Conservation (phyloP, 2,888 invertebrate genomes). For the Pyralis farinalis region DNA sequence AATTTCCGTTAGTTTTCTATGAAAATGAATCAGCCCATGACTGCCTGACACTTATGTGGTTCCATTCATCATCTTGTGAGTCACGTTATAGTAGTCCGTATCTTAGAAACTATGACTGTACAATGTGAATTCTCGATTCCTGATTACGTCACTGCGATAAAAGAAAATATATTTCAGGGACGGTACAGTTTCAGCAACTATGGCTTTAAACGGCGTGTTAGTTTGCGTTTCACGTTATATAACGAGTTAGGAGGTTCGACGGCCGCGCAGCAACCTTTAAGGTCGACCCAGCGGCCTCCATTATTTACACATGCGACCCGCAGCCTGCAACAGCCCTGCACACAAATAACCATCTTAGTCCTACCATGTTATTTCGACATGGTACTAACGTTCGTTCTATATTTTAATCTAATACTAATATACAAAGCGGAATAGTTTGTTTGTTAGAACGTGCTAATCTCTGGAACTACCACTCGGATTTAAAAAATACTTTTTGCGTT, state of each 20-base stretch:
- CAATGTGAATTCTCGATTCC: neutral
- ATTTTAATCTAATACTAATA: too few species aligned
- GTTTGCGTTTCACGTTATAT: conserved; percentile 61
- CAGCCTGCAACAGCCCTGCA: neutral
- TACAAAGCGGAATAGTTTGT: too few species aligned
- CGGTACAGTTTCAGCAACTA: conserved; percentile 29
- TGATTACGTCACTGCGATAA: conserved; percentile 1
- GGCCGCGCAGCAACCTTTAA: conserved; percentile 68
- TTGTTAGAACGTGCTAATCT: too few species aligned
- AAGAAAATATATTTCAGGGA: conserved; percentile 5
- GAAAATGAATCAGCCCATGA: conserved; percentile 4
- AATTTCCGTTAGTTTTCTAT: conserved; percentile 7
- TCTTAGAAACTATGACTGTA: neutral
- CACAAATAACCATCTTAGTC: too few species aligned
- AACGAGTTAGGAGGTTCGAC: conserved; percentile 58
- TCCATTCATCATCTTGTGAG: conserved; percentile 1
- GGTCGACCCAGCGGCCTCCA: conserved; percentile 60
- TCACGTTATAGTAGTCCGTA: neutral
- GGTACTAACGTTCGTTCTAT: too few species aligned
- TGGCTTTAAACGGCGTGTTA: conserved; percentile 31
- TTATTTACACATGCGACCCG: conserved; percentile 32
- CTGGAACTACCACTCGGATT: too few species aligned
- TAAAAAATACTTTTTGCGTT: too few species aligned
- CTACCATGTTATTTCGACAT: too few species aligned
- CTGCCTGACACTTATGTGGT: neutral